Percentiles rank a stretch among this genome's conserved stretches.
These are phyloP conservation scores for Lampropteryx suffumata DNA, from an alignment of 2,888 invertebrate genomes.

Conservation along the genomic window DNA sequence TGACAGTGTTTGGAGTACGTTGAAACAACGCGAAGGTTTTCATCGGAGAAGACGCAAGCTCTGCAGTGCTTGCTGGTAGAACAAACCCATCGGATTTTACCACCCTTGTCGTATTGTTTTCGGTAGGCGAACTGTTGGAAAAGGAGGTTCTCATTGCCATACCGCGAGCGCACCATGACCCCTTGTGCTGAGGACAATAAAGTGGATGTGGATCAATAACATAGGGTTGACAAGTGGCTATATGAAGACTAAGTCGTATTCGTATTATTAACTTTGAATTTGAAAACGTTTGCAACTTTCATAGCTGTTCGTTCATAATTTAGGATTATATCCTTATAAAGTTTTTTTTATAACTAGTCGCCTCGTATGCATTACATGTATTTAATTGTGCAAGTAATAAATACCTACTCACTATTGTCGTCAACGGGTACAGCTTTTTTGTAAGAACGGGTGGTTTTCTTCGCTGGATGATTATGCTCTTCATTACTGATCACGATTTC, in stretches of 20 bases:
- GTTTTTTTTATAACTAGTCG: too few relatives aligned
- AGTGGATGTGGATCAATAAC: neutral
- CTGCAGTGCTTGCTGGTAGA: conserved; percentile 51
- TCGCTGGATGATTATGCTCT: conserved; percentile 27
- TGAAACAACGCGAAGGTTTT: conserved; percentile 40
- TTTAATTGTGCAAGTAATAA: too few relatives aligned
- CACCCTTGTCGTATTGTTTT: conserved; percentile 42
- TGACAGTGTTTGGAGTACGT: conserved; percentile 45
- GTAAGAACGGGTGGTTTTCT: conserved; percentile 7
- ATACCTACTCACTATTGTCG: neutral
- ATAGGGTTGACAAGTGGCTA: too few relatives aligned
- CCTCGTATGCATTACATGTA: too few relatives aligned
- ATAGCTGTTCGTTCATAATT: too few relatives aligned
- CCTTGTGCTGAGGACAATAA: conserved; percentile 38
- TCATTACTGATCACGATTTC: conserved; percentile 43
- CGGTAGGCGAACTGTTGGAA: conserved; percentile 50
- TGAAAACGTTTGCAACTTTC: conserved; percentile 1
- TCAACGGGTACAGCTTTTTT: conserved; percentile 2
- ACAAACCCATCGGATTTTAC: conserved; percentile 50
- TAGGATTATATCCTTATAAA: too few relatives aligned
- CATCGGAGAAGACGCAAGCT: conserved; percentile 48
- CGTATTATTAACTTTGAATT: too few relatives aligned
- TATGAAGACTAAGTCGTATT: too few relatives aligned
- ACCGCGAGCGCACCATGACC: conserved; percentile 45
- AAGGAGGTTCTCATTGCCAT: conserved; percentile 54